A percentile compares a stretch with the other conserved stretches of the same genome.
These are phyloP conservation scores for Chelon auratus DNA, from an alignment of 2,797 vertebrate genomes.

Conservation along the genomic window DNA sequence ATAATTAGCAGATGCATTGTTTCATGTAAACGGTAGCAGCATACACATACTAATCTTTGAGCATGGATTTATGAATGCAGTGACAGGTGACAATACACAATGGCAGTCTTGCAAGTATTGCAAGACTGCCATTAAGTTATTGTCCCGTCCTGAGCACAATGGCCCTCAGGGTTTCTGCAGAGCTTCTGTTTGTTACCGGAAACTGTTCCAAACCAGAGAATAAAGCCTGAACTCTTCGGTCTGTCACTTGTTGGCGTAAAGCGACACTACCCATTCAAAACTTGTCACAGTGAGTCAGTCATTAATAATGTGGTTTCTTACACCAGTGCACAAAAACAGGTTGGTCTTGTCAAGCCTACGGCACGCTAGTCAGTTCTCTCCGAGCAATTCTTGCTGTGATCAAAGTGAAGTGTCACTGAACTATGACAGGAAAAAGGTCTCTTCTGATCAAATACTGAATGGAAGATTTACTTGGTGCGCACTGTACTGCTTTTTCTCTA, in stretches of 20 bases:
- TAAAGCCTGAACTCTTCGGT: conserved; percentile 58
- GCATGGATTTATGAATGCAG: conserved; percentile 7
- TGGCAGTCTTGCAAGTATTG: conserved; percentile 7
- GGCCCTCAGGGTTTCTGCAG: neutral
- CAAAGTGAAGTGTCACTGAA: conserved; percentile 36
- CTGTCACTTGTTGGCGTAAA: conserved; percentile 70
- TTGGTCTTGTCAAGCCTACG: conserved; percentile 82
- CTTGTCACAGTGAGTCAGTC: conserved; percentile 78
- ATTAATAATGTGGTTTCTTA: conserved; percentile 80
- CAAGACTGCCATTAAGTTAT: too few species aligned
- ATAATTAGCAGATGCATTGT: neutral
- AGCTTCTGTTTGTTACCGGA: conserved; percentile 21
- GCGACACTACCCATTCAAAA: conserved; percentile 71
- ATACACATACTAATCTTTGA: neutral
- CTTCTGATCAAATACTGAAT: neutral
- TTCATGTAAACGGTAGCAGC: neutral
- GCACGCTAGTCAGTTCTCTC: conserved; percentile 48
- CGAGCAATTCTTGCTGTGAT: conserved; percentile 27
- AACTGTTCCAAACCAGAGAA: conserved; percentile 54
- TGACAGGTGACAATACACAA: conserved; percentile 34
- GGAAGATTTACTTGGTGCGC: neutral
- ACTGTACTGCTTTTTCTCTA: neutral
- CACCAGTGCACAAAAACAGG: conserved; percentile 84
- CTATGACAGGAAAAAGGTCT: neutral
- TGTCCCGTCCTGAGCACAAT: conserved; percentile 28